Base-by-base conservation (phyloP, 2,797 vertebrate genomes). In the Vespertilio murinus region DNA sequence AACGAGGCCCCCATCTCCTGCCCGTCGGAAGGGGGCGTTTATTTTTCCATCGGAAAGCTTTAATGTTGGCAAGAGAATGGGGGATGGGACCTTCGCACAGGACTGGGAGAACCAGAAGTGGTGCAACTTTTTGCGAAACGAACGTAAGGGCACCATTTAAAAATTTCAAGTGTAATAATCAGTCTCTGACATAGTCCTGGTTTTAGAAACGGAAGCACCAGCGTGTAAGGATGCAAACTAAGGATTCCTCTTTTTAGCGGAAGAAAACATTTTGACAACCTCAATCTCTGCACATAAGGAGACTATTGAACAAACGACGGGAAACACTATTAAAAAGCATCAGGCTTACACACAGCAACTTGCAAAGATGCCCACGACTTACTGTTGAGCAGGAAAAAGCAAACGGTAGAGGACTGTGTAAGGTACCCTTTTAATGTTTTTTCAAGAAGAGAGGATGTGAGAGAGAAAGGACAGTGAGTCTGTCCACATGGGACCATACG, bases 401-500 rank as follows among this genome's bases (percentile, higher is more conserved):
- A 69, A 45, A n/a, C n/a, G 25, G n/a, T 1, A 52, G 35, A 33
- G 42, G 28, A 16, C 42, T 28, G 5, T 14, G 3, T 64, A n/a
- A 71, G 30, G 28, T 4, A 42, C 25, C 28, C 47, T 18, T 88
- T 52, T 42, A 22, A 6, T 74, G 64, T 4, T 35, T 28, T 74
- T 28, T 74, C 5, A 35, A 35, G 61, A 7, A 4, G 23, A 73
- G 30, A 47, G n/a, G 40, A 47, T 6, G 16, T 52, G 20, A 73
- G 17, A 54, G n/a, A 74, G 47, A 71, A 47, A 78, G 35, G 40
- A 17, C 35, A 77, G 25, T 23, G n/a, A 30, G 73, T 22, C 13
- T 42, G 12, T 22, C 22, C 20, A 3, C 3, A 4, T 0, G 28
- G 38, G 6, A 28, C 30, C n/a, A 0, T 2, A 1, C 1, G 30